phyloP scores from a whole-genome alignment of 2,797 vertebrate genomes.

The Enteromius viviparus region DNA sequence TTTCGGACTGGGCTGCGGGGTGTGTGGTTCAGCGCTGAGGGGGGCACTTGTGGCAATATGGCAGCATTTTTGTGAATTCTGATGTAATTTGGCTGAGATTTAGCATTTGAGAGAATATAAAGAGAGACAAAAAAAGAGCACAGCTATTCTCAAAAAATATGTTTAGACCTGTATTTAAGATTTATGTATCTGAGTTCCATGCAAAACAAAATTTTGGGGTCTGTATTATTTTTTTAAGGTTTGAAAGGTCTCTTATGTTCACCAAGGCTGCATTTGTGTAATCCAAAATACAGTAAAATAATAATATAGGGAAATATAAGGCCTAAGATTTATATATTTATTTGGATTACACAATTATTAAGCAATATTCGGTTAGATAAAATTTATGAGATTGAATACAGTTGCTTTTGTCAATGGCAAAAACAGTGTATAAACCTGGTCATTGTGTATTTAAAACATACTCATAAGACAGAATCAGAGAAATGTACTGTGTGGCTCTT shows the following conservation, averaged over 20 bases:
- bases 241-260: background rate
- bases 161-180: background rate
- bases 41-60: slow-evolving; percentile 1
- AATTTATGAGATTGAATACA: background rate
- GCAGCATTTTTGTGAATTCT: slow-evolving; percentile 12
- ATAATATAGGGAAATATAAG: background rate
- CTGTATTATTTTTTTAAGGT: background rate
- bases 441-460: background rate
- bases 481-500: background rate
- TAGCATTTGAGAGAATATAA: background rate
- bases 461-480: background rate
- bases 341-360: too few relatives aligned
- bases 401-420: background rate
- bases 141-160: background rate
- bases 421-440: background rate
- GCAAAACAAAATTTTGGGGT: background rate
- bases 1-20: slow-evolving; percentile 60
- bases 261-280: background rate
- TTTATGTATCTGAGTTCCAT: background rate
- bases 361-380: background rate
- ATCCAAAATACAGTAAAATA: background rate
- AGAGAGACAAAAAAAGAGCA: background rate
- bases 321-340: background rate
- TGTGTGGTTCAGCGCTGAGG: slow-evolving; percentile 60
- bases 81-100: background rate